These are phyloP conservation scores for Polyploca ridens DNA, from an alignment of 2,888 invertebrate genomes.

Conservation along the genomic window DNA sequence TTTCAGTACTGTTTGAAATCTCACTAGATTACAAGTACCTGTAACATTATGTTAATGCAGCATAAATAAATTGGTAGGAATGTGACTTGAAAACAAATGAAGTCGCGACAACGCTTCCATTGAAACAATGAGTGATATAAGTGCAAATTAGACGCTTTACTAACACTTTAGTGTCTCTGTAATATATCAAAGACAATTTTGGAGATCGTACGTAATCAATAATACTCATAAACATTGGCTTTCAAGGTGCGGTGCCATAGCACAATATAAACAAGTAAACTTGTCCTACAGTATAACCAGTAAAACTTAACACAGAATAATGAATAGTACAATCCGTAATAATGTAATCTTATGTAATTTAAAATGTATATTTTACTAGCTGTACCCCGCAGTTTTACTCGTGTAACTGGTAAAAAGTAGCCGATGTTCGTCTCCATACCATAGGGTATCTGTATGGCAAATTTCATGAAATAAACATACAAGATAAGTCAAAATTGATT, in stretches of 20 bases:
- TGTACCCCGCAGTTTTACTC: no score
- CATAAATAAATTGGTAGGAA: background rate
- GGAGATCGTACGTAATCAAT: conserved; percentile 5
- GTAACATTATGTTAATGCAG: conserved; percentile 2
- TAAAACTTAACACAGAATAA: no score
- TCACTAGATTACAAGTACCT: background rate
- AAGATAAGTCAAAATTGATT: no score
- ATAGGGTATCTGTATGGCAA: no score
- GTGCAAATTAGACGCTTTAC: conserved; percentile 35
- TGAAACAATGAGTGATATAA: conserved; percentile 41
- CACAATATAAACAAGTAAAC: no score
- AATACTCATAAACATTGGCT: conserved; percentile 1
- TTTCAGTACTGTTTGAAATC: background rate
- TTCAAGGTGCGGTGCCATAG: background rate
- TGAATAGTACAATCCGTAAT: no score
- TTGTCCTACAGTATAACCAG: no score
- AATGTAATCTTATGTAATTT: no score
- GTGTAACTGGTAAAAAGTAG: no score
- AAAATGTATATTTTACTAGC: no score
- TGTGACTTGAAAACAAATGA: conserved; percentile 17
- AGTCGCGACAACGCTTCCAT: conserved; percentile 13
- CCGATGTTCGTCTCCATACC: no score
- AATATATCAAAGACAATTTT: conserved; percentile 10
- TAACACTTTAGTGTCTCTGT: conserved; percentile 9
- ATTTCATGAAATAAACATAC: no score